These are phyloP conservation scores for Heliconius nattereri DNA, from an alignment of 1,140 invertebrate species.

Conservation along the genomic window DNA sequence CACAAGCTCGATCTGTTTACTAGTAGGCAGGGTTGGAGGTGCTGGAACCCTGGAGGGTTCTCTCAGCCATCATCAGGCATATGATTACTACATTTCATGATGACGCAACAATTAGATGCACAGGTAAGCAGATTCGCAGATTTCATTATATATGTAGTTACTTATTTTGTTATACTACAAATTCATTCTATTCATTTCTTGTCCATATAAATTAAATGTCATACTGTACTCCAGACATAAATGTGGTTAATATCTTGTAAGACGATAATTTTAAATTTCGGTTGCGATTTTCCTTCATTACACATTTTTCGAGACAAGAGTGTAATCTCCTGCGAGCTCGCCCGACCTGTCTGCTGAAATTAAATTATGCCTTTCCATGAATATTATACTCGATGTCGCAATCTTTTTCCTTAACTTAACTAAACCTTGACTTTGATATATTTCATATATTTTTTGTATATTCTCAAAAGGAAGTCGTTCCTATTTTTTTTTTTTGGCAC, in stretches of 20 bases:
- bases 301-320: constrained; percentile 69
- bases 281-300: constrained; percentile 67
- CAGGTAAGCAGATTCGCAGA: too few relatives aligned
- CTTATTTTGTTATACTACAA: background rate
- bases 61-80: too few relatives aligned
- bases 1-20: too few relatives aligned
- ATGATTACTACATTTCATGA: too few relatives aligned
- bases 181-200: constrained; percentile 18
- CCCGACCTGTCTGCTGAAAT: constrained; percentile 67
- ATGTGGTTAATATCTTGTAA: constrained; percentile 57
- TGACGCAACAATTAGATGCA: too few relatives aligned
- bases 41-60: too few relatives aligned
- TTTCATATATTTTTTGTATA: constrained; percentile 21
- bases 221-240: constrained; percentile 46
- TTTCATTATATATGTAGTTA: too few relatives aligned
- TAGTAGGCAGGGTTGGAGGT: too few relatives aligned
- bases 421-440: constrained; percentile 58
- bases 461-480: background rate
- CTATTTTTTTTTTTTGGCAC: background rate
- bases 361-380: constrained; percentile 79
- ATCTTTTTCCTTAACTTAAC: constrained; percentile 73
- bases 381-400: constrained; percentile 75
- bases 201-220: constrained; percentile 33
- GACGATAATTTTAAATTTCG: constrained; percentile 71
- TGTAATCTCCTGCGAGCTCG: constrained; percentile 62